phyloP scores from a whole-genome alignment of 1,140 invertebrate genomes.

The Apis mellifera region DNA sequence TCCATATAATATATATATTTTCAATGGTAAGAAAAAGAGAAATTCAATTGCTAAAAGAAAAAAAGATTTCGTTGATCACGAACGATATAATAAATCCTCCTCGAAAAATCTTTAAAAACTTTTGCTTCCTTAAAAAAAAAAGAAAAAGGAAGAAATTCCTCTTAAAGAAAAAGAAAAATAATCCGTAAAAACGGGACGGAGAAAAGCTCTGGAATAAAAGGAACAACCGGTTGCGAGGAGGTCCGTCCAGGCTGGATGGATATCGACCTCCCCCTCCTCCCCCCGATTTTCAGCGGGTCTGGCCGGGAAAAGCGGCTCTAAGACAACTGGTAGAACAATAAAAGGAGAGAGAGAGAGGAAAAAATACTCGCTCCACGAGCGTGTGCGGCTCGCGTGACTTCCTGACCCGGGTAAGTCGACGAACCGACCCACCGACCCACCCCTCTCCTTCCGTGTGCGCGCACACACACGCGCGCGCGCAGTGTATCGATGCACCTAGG shows the following conservation, averaged over 20 bases:
- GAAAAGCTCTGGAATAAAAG: neutral
- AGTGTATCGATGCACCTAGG: slow-evolving; percentile 6
- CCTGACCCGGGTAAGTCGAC: slow-evolving; percentile 58
- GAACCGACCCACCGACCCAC: slow-evolving; percentile 53
- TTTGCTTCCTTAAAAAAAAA: no score
- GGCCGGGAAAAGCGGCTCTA: slow-evolving; percentile 64
- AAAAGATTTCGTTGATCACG: no score
- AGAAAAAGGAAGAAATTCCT: no score
- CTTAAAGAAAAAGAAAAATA: no score
- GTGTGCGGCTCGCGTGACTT: slow-evolving; percentile 73
- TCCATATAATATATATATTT: no score
- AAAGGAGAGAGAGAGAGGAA: neutral
- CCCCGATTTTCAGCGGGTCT: slow-evolving; percentile 46
- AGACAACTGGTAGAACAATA: slow-evolving; percentile 68
- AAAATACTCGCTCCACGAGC: slow-evolving; percentile 55
- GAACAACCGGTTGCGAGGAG: slow-evolving; percentile 1
- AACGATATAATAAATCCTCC: no score
- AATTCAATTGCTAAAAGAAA: no score
- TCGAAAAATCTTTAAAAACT: no score
- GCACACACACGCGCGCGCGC: no score
- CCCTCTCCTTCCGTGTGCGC: neutral
- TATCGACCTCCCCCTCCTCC: slow-evolving; percentile 46
- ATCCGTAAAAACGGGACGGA: neutral
- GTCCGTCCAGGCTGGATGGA: slow-evolving; percentile 11
- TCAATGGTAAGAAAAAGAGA: no score